phyloP scores from a whole-genome alignment of 2,113 vertebrate species.

The Centropus bengalensis region DNA sequence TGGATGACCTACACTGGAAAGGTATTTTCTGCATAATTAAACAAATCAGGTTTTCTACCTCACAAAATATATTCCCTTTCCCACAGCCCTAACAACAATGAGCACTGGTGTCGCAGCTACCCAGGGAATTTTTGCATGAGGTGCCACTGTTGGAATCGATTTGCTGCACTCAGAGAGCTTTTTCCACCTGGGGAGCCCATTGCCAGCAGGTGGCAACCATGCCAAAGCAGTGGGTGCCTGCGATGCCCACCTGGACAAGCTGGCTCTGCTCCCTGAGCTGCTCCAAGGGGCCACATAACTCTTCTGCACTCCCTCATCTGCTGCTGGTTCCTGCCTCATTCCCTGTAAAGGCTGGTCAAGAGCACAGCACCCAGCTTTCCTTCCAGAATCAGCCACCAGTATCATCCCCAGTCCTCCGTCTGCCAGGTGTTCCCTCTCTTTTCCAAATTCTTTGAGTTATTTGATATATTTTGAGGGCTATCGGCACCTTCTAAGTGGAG shows the following conservation, averaged over 20 bases:
- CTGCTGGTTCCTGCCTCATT: neutral
- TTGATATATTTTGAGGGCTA: neutral
- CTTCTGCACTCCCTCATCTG: neutral
- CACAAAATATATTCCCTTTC: neutral
- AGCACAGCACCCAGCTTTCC: neutral
- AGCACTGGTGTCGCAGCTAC: neutral
- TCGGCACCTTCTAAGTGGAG: neutral
- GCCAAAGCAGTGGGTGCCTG: neutral
- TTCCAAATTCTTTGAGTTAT: neutral
- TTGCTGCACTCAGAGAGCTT: neutral
- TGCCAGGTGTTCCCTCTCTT: neutral
- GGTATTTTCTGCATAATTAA: neutral
- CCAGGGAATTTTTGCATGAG: neutral
- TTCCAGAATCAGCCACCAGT: rapidly evolving
- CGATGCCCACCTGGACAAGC: rapidly evolving
- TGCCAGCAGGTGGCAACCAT: slow-evolving; percentile 42
- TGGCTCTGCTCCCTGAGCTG: neutral
- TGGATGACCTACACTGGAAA: neutral
- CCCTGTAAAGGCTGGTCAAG: rapidly evolving
- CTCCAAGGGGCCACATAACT: neutral
- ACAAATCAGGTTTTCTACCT: neutral
- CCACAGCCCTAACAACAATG: rapidly evolving
- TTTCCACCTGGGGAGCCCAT: neutral
- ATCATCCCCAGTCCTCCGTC: neutral
- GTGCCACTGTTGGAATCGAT: neutral